Evolutionary conservation across 92 coral and sea anemone species (phyloP), one percentile per base, ranked within the genome.

Genomic region (Phenganax subtilis): DNA sequence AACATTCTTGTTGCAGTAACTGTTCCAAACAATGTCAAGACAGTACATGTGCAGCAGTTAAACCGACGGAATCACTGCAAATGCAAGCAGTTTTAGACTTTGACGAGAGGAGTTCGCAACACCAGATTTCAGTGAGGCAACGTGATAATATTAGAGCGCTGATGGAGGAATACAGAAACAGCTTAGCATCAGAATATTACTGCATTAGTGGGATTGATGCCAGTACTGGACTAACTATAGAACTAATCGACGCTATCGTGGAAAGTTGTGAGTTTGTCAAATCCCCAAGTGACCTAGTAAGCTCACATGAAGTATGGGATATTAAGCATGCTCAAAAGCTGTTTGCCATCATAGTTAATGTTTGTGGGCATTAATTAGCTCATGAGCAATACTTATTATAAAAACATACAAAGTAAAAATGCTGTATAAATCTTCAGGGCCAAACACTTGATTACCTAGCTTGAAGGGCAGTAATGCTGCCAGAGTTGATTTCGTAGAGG

Each of bases 161-260:
- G 73, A 68, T 68, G 73, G 16, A 0, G 29, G 53, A 68, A 68
- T 68, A 68, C 7, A 68, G 73, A 27, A 68, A 1, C n/a, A 68
- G 29, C 16, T 68, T 68, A 68, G 73, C 53, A 68, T 30, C 53
- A 28, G 67, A 61, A 15, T 14, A 17, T 10, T 68, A 68, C 73
- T 68, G 73, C 52, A 68, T 68, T 68, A 68, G 16, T 68, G 73
- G 73, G 73, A 68, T 68, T 68, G 73, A 68, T 68, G 73, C 73
- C 54, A 68, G 73, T 17, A 68, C 73, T 68, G 47, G 54, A 68
- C n/a, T 68, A 68, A 68, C 73, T 17, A 29, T 28, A n/a, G 54
- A 68, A 68, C 53, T 68, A n/a, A 68, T 68, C 47, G 73, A 68
- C 47, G 52, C 11, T 10, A 68, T 68, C 47, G 73, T 68, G 52